These are phyloP conservation scores for Hyphantria cunea DNA, from an alignment of 1,140 invertebrate species.

Conservation along the genomic window DNA sequence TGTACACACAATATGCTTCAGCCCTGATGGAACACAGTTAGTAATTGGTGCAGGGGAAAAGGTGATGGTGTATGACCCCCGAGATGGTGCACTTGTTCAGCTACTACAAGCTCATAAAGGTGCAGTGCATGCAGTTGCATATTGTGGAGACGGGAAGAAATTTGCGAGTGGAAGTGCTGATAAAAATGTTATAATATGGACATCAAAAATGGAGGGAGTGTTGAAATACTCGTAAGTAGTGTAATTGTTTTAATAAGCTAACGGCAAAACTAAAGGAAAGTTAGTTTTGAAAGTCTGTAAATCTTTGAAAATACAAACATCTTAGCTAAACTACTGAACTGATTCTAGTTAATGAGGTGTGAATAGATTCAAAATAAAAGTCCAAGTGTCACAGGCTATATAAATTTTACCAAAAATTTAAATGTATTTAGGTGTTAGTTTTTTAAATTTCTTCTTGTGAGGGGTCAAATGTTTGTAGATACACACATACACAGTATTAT, in stretches of 20 bases:
- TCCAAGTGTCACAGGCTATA: too few relatives aligned
- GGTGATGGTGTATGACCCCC: slow-evolving; percentile 96
- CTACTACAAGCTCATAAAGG: slow-evolving; percentile 98
- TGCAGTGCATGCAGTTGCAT: slow-evolving; percentile 95
- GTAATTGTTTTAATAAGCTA: neutral
- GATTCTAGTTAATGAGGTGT: too few relatives aligned
- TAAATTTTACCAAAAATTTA: too few relatives aligned
- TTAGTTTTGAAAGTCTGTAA: too few relatives aligned
- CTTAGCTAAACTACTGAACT: too few relatives aligned
- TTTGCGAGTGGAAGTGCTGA: slow-evolving; percentile 99
- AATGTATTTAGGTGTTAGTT: too few relatives aligned
- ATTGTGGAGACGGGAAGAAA: slow-evolving; percentile 96
- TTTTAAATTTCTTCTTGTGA: too few relatives aligned
- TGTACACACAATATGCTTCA: slow-evolving; percentile 97
- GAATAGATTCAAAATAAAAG: too few relatives aligned
- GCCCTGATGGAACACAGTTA: slow-evolving; percentile 96
- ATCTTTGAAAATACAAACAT: too few relatives aligned
- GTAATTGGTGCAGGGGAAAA: slow-evolving; percentile 96
- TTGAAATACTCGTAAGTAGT: slow-evolving; percentile 96
- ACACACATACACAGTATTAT: too few relatives aligned
- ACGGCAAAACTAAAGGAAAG: neutral
- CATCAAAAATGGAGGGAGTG: slow-evolving; percentile 96
- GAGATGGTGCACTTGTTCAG: slow-evolving; percentile 94
- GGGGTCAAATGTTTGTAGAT: too few relatives aligned
- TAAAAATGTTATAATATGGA: slow-evolving; percentile 99